Conservation (phyloP, 1,140 invertebrate species). For the Drosophila mayri region DNA sequence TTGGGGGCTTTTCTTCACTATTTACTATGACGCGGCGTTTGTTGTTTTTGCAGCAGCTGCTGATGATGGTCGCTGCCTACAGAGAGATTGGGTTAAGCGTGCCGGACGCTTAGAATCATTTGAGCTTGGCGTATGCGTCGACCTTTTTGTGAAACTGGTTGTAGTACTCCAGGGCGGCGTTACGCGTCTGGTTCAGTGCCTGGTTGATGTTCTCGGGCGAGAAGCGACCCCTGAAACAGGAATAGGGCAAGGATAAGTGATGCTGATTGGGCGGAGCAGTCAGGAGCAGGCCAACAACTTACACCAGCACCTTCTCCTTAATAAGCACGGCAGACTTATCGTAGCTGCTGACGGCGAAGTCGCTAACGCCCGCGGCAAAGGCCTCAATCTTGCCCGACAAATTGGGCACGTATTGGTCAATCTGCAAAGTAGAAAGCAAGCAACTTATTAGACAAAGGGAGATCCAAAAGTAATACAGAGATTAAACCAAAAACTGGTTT, state of each 20-base stretch:
- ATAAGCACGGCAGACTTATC: constrained; percentile 86
- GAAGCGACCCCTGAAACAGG: constrained; percentile 89
- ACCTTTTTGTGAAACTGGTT: constrained; percentile 91
- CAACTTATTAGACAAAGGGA: constrained; percentile 11
- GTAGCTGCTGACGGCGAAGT: constrained; percentile 85
- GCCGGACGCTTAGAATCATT: constrained; percentile 86
- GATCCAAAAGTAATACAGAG: constrained; percentile 3
- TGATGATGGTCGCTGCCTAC: constrained; percentile 47
- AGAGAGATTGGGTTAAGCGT: constrained; percentile 50
- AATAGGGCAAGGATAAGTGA: not conserved
- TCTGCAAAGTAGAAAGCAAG: constrained; percentile 81
- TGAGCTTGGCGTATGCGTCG: constrained; percentile 89
- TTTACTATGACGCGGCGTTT: constrained; percentile 69
- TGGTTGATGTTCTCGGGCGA: constrained; percentile 91
- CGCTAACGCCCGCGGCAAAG: constrained; percentile 84
- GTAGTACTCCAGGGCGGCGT: constrained; percentile 86
- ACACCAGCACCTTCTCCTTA: constrained; percentile 91
- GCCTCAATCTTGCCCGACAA: constrained; percentile 87
- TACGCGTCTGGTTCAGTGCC: constrained; percentile 87
- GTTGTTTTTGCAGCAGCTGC: constrained; percentile 21
- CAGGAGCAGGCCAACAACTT: constrained; percentile 85
- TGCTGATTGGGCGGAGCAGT: not conserved
- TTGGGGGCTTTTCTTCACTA: constrained; percentile 37
- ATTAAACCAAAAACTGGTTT: constrained; percentile 55
- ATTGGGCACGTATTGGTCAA: constrained; percentile 90